phyloP scores from a whole-genome alignment of 2,113 vertebrate genomes.

The Macroglossus sobrinus region DNA sequence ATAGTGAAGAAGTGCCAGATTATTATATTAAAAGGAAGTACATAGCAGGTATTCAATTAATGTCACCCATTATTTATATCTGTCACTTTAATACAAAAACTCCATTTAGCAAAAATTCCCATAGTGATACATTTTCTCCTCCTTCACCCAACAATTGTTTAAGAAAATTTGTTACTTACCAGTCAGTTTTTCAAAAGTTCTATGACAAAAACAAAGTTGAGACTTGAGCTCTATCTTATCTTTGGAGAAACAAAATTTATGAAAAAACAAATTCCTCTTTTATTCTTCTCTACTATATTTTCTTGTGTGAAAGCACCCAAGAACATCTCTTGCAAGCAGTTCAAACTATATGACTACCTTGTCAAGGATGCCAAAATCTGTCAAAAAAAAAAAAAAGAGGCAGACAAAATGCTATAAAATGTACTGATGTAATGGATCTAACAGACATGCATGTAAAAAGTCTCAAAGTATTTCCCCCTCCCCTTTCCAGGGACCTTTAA shows the following conservation, averaged over 20 bases:
- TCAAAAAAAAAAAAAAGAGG: not conserved
- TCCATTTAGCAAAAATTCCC: not conserved
- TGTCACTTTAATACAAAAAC: not conserved
- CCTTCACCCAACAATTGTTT: not conserved
- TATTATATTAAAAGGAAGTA: not conserved
- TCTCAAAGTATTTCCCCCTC: constrained; percentile 35
- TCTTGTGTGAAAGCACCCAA: not conserved
- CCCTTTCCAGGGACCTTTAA: constrained; percentile 15
- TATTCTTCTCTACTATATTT: not conserved
- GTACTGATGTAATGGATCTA: constrained; percentile 29
- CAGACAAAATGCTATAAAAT: constrained; percentile 16
- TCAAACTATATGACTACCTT: not conserved
- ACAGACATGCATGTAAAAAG: not conserved
- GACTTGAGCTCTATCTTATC: not conserved
- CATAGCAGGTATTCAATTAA: not conserved
- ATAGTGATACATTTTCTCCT: not conserved
- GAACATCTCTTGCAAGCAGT: not conserved
- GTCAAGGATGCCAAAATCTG: not conserved
- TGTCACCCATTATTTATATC: not conserved
- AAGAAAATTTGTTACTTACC: constrained; percentile 1
- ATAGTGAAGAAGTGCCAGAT: not conserved
- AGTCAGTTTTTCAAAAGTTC: not conserved
- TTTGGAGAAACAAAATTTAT: constrained; percentile 13
- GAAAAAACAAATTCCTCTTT: not conserved
- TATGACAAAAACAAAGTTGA: not conserved